Percentiles rank a stretch among this genome's conserved stretches.
These are phyloP conservation scores for Mayetiola destructor DNA, from an alignment of 2,888 invertebrate genomes.

Conservation along the genomic window DNA sequence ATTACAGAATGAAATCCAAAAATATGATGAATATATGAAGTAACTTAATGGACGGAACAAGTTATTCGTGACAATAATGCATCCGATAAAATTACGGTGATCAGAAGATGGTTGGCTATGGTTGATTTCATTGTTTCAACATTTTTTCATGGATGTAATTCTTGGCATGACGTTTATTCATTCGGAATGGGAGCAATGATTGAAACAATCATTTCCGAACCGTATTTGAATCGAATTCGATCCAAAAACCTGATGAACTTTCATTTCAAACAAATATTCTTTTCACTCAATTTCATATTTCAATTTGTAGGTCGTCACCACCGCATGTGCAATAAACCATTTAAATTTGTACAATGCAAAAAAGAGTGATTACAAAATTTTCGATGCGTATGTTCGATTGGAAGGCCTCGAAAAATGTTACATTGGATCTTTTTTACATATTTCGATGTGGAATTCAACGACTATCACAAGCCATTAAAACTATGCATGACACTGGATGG, in stretches of 20 bases:
- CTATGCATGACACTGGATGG: not conserved
- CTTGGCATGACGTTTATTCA: not conserved
- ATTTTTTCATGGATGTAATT: not conserved
- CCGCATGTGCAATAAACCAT: not conserved
- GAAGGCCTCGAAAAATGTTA: not conserved
- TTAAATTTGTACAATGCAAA: not conserved
- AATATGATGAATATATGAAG: too few species aligned
- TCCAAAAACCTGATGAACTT: too few species aligned
- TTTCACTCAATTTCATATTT: not conserved
- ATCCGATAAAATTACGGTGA: not conserved
- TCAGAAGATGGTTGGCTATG: not conserved
- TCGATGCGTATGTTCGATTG: not conserved
- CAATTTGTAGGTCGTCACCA: not conserved
- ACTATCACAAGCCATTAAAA: not conserved
- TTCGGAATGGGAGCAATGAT: not conserved
- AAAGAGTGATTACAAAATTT: not conserved
- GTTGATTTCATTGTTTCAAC: constrained; percentile 3
- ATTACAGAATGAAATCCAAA: too few species aligned
- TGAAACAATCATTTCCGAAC: not conserved
- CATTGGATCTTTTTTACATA: not conserved
- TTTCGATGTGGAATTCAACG: not conserved
- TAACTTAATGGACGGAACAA: not conserved
- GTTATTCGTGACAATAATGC: not conserved
- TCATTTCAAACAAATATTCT: not conserved
- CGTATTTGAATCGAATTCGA: not conserved